Percentiles rank a stretch among this genome's conserved stretches.
Conservation (phyloP, 1,140 invertebrate genomes). For the Anoplolepis gracilipes region DNA sequence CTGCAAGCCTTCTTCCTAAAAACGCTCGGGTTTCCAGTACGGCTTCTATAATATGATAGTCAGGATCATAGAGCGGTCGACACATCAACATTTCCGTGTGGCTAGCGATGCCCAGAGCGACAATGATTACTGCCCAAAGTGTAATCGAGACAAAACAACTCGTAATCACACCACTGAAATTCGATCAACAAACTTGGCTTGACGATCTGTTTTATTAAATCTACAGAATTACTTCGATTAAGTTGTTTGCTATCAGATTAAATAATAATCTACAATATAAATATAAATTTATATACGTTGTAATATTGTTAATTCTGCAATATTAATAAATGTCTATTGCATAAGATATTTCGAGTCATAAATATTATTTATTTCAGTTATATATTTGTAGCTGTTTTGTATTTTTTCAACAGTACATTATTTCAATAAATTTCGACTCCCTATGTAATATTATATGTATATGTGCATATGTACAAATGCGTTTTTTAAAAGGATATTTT, state of each 20-base stretch:
- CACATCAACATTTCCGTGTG: conserved; percentile 82
- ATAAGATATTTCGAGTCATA: neutral
- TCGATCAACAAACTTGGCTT: conserved; percentile 8
- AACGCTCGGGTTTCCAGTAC: conserved; percentile 80
- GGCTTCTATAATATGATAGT: conserved; percentile 80
- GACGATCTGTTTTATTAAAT: conserved; percentile 28
- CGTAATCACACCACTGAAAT: conserved; percentile 78
- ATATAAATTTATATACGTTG: neutral
- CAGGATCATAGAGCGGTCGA: conserved; percentile 81
- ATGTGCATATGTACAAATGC: neutral
- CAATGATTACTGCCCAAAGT: conserved; percentile 79
- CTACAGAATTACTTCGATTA: neutral
- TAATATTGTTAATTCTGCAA: neutral
- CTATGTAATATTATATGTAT: neutral
- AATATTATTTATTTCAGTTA: neutral
- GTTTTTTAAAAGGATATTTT: no score
- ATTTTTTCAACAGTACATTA: neutral
- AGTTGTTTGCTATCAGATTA: neutral
- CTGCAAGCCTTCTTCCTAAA: conserved; percentile 76
- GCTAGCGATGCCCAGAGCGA: conserved; percentile 77
- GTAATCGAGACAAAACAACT: conserved; percentile 80
- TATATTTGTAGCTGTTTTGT: no score
- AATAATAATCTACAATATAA: conserved; percentile 23
- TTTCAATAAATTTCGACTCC: neutral
- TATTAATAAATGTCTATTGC: neutral